Percentiles rank a stretch among this genome's conserved stretches.
Evolutionary conservation across 2,888 invertebrate species (phyloP).

Genomic region (Thera britannica): DNA sequence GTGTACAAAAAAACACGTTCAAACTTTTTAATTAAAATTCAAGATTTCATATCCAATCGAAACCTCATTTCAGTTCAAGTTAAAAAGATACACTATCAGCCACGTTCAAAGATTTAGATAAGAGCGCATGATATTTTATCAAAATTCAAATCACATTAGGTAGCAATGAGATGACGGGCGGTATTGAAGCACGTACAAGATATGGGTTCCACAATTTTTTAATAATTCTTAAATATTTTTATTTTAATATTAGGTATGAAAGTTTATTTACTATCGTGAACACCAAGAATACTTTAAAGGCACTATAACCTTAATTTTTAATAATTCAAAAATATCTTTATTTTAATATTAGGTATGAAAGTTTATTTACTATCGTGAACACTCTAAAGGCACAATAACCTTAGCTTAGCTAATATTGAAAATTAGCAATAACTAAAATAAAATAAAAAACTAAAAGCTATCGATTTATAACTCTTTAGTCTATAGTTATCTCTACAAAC

Average conservation of each 20-base stretch:
- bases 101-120: slow-evolving; percentile 13
- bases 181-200: slow-evolving; percentile 27
- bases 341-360: no score
- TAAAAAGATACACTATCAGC: not conserved
- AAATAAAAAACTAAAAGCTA: no score
- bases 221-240: slow-evolving; percentile 4
- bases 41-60: not conserved
- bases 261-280: not conserved
- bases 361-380: no score
- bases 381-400: no score
- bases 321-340: not conserved
- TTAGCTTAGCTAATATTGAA: no score
- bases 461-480: no score
- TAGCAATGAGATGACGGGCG: slow-evolving; percentile 36
- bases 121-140: slow-evolving; percentile 30
- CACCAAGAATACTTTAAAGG: no score
- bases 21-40: no score
- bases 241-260: not conserved
- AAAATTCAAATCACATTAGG: slow-evolving; percentile 40
- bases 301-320: no score
- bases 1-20: no score
- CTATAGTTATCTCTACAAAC: no score
- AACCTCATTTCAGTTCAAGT: not conserved
- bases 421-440: no score
- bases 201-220: slow-evolving; percentile 23